phyloP scores from a whole-genome alignment of 2,888 invertebrate genomes.

The Enoplolaimus lenunculus region DNA sequence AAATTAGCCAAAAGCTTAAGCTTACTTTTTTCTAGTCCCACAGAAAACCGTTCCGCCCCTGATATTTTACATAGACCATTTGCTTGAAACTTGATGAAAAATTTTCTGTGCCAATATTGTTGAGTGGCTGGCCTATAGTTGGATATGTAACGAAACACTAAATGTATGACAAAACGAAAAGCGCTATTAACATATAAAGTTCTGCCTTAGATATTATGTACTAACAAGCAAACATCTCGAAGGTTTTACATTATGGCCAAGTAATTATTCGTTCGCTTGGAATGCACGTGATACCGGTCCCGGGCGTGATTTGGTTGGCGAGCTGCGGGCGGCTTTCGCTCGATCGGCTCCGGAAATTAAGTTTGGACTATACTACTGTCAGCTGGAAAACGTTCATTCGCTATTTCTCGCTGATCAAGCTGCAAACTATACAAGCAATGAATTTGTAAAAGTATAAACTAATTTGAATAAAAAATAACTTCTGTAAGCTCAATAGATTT shows the following conservation, averaged over 20 bases:
- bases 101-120: too few species aligned
- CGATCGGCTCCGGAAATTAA: conserved; percentile 44
- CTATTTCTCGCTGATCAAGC: conserved; percentile 47
- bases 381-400: conserved; percentile 45
- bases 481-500: too few species aligned
- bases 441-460: conserved; percentile 56
- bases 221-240: conserved; percentile 76
- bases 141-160: too few species aligned
- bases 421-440: conserved; percentile 51
- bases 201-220: conserved; percentile 67
- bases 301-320: conserved; percentile 56
- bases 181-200: too few species aligned
- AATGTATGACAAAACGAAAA: too few species aligned
- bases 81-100: too few species aligned
- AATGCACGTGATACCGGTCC: conserved; percentile 65
- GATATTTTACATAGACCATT: too few species aligned
- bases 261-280: conserved; percentile 65
- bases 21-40: too few species aligned
- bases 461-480: too few species aligned
- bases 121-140: too few species aligned
- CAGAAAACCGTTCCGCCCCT: too few species aligned
- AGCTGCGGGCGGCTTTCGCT: neutral
- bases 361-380: conserved; percentile 43
- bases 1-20: too few species aligned
- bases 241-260: conserved; percentile 70